Base-by-base conservation (phyloP, 1,140 invertebrate genomes). In the Prorops nasuta region DNA sequence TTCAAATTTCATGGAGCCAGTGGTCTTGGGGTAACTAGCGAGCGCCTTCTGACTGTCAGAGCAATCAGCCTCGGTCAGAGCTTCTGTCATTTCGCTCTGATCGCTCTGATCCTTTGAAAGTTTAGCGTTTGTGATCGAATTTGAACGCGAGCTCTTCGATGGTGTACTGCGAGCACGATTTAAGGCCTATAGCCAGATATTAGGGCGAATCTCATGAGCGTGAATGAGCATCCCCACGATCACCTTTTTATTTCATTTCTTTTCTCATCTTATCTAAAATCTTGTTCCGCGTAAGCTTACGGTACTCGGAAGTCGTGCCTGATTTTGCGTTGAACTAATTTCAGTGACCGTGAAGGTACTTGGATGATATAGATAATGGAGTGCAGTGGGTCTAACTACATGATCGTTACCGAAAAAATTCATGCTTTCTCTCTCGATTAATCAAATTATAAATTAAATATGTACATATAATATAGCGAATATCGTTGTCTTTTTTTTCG, bases 151-250 rank as follows among this genome's bases (percentile, higher is more conserved):
- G 61, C 74, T 74, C 65, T 66, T 71, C 64, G 72, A 53, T 47
- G 69, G 68, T 58, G 65, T 73, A 75, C 76, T 78, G 70, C 56
- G 60, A 69, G 68, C 67, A 74, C 63, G 69, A 75, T 69, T 78
- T 75, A 77, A 76, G 74, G 74, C 74, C 73, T 78, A 75, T 78
- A 77, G 76, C 74, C 74, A 71, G 64, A 71, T 65, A 78, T 77
- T 76, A 76, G 67, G 72, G 66, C 64, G 69, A 71, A 69, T 75
- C 61, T 67, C 64, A 78, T 76, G 74, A 71, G 67, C 66, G 67
- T 78, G 74, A 74, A 50, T 45, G 56, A 61, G 64, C 67, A 77
- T 71, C 68, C 59, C 73, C 67, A 75, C 74, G 71, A 69, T 68
- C 59, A 40, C 35, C 14, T 31, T 17, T 34, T 39, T 17, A 16